Percentiles rank a stretch among this genome's conserved stretches.
These are phyloP conservation scores for Dipodomys stephensi DNA, from an alignment of 2,113 vertebrate species.

Conservation along the genomic window DNA sequence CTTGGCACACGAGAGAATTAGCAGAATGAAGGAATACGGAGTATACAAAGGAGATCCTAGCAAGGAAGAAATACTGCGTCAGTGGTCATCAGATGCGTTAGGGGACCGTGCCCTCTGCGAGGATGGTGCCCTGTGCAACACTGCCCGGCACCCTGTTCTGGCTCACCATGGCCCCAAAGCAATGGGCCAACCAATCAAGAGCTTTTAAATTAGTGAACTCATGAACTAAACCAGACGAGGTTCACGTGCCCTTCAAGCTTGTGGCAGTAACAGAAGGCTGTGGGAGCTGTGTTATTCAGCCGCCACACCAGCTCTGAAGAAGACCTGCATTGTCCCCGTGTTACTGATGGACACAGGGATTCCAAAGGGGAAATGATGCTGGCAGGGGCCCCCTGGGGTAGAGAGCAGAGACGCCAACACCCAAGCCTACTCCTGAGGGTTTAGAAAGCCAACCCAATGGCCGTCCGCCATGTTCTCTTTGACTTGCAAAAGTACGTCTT, in stretches of 20 bases:
- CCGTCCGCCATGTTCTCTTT: background rate
- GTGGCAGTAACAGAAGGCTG: too few species aligned
- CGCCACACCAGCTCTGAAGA: background rate
- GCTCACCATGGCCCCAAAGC: background rate
- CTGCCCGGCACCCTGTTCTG: background rate
- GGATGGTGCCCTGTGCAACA: background rate
- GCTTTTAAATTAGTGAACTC: background rate
- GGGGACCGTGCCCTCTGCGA: too few species aligned
- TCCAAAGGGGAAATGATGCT: too few species aligned
- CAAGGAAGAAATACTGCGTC: background rate
- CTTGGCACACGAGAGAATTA: background rate
- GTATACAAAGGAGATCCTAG: background rate
- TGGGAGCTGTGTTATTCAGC: background rate
- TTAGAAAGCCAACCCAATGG: background rate
- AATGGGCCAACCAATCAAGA: background rate
- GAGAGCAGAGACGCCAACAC: background rate
- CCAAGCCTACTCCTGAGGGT: background rate
- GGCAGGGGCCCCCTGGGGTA: background rate
- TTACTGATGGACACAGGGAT: constrained; percentile 34
- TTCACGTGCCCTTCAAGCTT: too few species aligned
- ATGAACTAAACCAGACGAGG: background rate
- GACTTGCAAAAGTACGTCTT: background rate
- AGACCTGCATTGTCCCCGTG: background rate
- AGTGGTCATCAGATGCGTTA: background rate
- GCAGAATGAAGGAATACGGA: constrained; percentile 4